A percentile compares a stretch with the other conserved stretches of the same genome.
phyloP scores from a whole-genome alignment of 35 echinoderm and acorn worm species.

The Apostichopus californicus region DNA sequence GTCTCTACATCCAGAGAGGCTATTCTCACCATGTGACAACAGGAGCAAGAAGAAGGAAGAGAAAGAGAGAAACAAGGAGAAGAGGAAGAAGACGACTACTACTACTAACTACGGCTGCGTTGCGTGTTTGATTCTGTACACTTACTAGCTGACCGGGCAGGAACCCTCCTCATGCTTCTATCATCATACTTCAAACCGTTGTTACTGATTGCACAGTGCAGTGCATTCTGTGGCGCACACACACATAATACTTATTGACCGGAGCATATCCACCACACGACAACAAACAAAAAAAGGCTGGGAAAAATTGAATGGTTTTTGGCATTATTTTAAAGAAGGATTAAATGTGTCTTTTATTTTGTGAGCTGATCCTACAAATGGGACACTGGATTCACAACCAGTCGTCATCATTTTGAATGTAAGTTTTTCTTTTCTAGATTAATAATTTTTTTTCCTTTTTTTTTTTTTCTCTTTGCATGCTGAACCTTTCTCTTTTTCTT shows the following conservation, averaged over 20 bases:
- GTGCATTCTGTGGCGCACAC: slow-evolving; percentile 28
- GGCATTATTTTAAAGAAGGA: slow-evolving; percentile 32
- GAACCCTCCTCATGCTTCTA: background rate
- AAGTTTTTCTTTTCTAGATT: slow-evolving; percentile 30
- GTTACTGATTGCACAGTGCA: slow-evolving; percentile 28
- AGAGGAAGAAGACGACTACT: background rate
- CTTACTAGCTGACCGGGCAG: slow-evolving; percentile 10
- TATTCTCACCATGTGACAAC: slow-evolving; percentile 1
- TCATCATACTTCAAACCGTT: slow-evolving; percentile 1
- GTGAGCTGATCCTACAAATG: slow-evolving; percentile 34
- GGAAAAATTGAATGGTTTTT: background rate
- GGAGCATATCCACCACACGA: background rate
- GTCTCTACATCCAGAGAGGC: slow-evolving; percentile 30
- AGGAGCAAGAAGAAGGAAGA: no score
- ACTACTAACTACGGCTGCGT: background rate
- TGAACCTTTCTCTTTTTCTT: background rate
- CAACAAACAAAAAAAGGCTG: no score
- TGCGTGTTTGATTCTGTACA: background rate
- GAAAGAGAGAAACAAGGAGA: no score
- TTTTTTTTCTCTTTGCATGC: background rate
- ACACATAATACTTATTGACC: slow-evolving; percentile 13
- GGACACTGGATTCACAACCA: slow-evolving; percentile 43
- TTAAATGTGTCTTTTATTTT: slow-evolving; percentile 35
- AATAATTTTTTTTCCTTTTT: background rate
- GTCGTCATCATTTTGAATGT: slow-evolving; percentile 48